Conservation (phyloP, 1,140 invertebrate species). For the Drosophila nannoptera region DNA sequence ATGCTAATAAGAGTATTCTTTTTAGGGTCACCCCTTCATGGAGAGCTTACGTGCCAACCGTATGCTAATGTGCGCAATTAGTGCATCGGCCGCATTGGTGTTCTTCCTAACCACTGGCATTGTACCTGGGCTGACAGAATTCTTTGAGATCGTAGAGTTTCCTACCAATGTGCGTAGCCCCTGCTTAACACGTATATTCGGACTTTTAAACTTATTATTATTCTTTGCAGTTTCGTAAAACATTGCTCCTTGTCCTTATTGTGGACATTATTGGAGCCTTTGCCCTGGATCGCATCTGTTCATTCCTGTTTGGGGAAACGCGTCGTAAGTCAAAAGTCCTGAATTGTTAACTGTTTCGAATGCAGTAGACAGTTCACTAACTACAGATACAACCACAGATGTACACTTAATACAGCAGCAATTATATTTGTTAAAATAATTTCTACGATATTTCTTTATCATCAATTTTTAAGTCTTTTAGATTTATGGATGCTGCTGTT, state of each 20-base stretch:
- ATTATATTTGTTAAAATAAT: conserved; percentile 6
- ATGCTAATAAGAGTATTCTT: conserved; percentile 17
- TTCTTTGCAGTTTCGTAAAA: conserved; percentile 91
- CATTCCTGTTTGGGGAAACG: conserved; percentile 90
- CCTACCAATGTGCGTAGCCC: conserved; percentile 85
- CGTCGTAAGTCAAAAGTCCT: conserved; percentile 70
- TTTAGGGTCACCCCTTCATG: conserved; percentile 98
- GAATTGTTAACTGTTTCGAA: conserved; percentile 44
- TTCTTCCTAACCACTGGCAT: conserved; percentile 87
- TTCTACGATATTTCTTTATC: background rate
- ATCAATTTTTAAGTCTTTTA: conserved; percentile 12
- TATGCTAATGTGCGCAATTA: conserved; percentile 93
- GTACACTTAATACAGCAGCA: conserved; percentile 1
- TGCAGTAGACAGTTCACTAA: conserved; percentile 21
- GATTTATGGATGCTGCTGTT: conserved; percentile 9
- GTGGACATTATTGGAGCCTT: conserved; percentile 91
- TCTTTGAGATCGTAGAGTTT: conserved; percentile 95
- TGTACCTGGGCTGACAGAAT: conserved; percentile 87
- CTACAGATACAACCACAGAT: background rate
- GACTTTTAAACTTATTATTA: conserved; percentile 57
- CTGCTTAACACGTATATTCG: background rate
- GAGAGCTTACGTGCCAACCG: conserved; percentile 96
- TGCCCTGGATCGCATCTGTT: conserved; percentile 89
- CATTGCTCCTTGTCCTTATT: conserved; percentile 88
- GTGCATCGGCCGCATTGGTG: conserved; percentile 86